A percentile compares a stretch with the other conserved stretches of the same genome.
Conservation (phyloP, 2,888 invertebrate genomes). For the Protonemura montana region DNA sequence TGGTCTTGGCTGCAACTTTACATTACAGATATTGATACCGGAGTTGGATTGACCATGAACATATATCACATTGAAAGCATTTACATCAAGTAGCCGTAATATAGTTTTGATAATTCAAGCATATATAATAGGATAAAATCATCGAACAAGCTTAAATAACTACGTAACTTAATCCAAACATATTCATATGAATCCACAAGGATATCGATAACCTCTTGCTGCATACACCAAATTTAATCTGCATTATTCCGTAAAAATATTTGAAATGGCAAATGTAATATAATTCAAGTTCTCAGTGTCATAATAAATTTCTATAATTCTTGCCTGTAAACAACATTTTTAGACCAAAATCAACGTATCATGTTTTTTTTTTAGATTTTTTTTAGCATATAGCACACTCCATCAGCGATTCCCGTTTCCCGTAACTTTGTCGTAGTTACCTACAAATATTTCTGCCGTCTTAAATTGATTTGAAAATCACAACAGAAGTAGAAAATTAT, state of each 20-base stretch:
- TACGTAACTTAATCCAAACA: not conserved
- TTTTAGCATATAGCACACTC: not conserved
- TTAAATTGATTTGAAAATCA: not conserved
- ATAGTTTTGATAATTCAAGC: constrained; percentile 4
- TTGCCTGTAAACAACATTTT: not conserved
- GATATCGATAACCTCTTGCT: not conserved
- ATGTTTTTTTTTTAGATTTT: not conserved
- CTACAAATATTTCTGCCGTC: not conserved
- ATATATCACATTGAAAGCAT: constrained; percentile 30
- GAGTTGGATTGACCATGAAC: not conserved
- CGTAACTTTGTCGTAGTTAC: not conserved
- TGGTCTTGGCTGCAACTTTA: not conserved
- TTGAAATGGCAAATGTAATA: not conserved
- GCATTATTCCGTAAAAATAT: not conserved
- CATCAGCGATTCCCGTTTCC: not conserved
- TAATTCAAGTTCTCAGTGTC: not conserved
- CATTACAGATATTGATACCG: not conserved
- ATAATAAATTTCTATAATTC: not conserved
- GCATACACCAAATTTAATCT: not conserved
- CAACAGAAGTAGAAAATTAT: not conserved
- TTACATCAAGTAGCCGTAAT: constrained; percentile 1
- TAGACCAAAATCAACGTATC: not conserved
- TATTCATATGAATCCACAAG: not conserved
- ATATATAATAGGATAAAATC: not conserved
- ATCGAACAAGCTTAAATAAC: not conserved